These are phyloP conservation scores for Eclectus roratus DNA, from an alignment of 2,113 vertebrate genomes.

Conservation along the genomic window DNA sequence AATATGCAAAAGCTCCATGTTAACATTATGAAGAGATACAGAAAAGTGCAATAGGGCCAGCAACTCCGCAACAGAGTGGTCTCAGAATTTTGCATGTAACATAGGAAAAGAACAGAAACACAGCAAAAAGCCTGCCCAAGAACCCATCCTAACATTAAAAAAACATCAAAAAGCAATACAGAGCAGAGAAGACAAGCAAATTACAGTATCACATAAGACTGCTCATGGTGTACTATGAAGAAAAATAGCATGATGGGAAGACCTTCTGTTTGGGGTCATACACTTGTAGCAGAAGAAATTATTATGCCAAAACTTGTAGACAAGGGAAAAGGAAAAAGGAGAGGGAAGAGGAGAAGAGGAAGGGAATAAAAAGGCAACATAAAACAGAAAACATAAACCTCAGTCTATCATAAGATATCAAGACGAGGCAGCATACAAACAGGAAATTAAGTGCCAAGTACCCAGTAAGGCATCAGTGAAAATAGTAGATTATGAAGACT, in stretches of 20 bases:
- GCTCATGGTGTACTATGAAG: background rate
- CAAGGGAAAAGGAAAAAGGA: background rate
- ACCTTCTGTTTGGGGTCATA: background rate
- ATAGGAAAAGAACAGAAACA: background rate
- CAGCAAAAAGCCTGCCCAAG: background rate
- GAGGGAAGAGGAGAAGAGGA: background rate
- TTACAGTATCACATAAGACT: background rate
- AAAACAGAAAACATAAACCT: background rate
- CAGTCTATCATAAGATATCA: background rate
- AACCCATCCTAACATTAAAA: background rate
- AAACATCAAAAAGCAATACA: background rate
- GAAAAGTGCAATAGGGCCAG: background rate
- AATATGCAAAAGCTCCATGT: background rate
- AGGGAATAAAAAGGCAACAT: background rate
- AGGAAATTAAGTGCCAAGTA: constrained; percentile 54
- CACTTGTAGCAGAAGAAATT: background rate
- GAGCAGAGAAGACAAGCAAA: background rate
- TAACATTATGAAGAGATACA: background rate
- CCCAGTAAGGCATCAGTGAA: background rate
- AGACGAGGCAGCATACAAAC: background rate
- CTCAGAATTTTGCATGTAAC: background rate
- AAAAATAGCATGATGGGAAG: background rate
- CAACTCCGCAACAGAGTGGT: background rate
- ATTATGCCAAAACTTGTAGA: background rate
- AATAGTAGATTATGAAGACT: background rate